A percentile compares a stretch with the other conserved stretches of the same genome.
Conservation (phyloP, 2,113 vertebrate genomes). For the Cranoglanis bouderius region DNA sequence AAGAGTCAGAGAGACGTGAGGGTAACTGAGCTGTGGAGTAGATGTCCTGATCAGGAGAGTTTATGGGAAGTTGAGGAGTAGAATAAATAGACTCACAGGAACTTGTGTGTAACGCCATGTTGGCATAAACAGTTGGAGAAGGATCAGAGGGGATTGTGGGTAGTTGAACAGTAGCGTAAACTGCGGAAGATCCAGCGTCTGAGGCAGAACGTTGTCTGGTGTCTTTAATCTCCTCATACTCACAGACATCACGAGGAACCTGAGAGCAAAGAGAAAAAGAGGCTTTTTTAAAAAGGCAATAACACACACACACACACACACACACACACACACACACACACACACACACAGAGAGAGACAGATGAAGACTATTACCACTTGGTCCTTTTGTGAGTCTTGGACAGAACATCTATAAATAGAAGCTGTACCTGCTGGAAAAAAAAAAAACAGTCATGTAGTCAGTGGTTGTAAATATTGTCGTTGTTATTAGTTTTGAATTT, state of each 20-base stretch:
- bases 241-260: background rate
- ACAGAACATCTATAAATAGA: background rate
- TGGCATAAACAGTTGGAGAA: background rate
- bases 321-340: background rate
- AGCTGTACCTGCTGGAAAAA: constrained; percentile 56
- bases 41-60: background rate
- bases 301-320: background rate
- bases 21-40: background rate
- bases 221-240: background rate
- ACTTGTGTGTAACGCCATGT: background rate
- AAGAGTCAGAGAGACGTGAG: background rate
- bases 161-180: background rate
- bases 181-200: constrained; percentile 59
- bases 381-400: background rate
- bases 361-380: background rate
- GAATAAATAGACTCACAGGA: background rate
- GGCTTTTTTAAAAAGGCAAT: background rate
- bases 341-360: background rate
- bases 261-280: background rate
- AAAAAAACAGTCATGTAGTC: background rate
- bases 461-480: background rate
- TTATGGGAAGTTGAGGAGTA: background rate
- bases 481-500: background rate
- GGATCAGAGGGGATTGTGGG: background rate
- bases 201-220: constrained; percentile 54